These are phyloP conservation scores for Anastrepha ludens DNA, from an alignment of 1,140 invertebrate species.

Conservation along the genomic window DNA sequence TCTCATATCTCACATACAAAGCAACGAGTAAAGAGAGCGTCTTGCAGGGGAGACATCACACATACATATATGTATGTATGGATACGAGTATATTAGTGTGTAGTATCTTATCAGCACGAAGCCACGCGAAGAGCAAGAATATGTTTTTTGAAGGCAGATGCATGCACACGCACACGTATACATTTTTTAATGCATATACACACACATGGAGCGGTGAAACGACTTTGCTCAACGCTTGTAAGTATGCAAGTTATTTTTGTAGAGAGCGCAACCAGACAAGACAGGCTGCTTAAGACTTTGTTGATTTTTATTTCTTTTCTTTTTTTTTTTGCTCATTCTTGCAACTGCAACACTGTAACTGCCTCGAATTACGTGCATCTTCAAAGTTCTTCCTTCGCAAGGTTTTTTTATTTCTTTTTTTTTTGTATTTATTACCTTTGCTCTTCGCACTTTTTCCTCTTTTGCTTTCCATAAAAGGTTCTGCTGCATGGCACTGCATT, in stretches of 20 bases:
- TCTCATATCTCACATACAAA: background rate
- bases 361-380: background rate
- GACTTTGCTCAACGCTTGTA: background rate
- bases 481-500: background rate
- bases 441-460: background rate
- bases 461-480: too few relatives aligned
- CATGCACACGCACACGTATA: background rate
- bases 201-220: background rate
- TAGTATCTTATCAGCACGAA: constrained; percentile 10
- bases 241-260: constrained; percentile 47
- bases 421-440: background rate
- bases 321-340: background rate
- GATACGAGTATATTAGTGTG: too few relatives aligned
- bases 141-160: background rate
- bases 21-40: background rate
- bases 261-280: constrained; percentile 35
- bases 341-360: background rate
- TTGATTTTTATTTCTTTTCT: background rate
- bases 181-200: background rate
- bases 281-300: background rate
- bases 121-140: background rate
- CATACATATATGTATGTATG: too few relatives aligned
- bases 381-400: background rate
- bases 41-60: background rate
- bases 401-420: background rate